Evolutionary conservation across 2,113 vertebrate species (phyloP).

Genomic region (Phrynosoma platyrhinos): DNA sequence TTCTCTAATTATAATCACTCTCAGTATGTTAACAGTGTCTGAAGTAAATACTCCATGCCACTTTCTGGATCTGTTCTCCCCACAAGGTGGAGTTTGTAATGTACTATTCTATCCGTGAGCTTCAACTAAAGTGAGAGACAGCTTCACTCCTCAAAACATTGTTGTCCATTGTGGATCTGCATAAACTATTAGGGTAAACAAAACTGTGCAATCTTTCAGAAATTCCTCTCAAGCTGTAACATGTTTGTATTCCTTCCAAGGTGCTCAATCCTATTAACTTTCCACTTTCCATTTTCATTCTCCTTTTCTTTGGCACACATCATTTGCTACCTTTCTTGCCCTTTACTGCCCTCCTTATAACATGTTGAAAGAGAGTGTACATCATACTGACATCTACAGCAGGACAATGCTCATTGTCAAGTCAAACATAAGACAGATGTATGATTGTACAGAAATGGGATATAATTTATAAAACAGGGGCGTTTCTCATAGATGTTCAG

Average conservation of each 20-base stretch:
- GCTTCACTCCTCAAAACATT: not conserved
- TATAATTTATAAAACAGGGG: not conserved
- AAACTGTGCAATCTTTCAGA: not conserved
- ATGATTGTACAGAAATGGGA: not conserved
- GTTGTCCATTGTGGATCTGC: not conserved
- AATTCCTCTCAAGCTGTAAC: not conserved
- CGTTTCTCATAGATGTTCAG: not conserved
- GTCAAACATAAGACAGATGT: constrained; percentile 9
- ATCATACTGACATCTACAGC: constrained; percentile 4
- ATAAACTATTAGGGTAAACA: not conserved
- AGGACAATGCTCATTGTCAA: not conserved
- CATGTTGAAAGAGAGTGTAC: not conserved
- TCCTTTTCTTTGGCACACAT: not conserved
- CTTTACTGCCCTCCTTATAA: constrained; percentile 12
- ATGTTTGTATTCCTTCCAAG: not conserved
- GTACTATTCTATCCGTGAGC: not conserved
- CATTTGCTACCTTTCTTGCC: not conserved
- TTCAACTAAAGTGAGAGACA: not conserved
- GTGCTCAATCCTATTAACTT: not conserved
- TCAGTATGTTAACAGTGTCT: not conserved
- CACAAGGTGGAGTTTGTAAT: constrained; percentile 12
- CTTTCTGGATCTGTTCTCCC: constrained; percentile 1
- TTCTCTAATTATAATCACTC: not conserved
- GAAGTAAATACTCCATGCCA: not conserved
- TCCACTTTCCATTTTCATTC: constrained; percentile 12